These are phyloP conservation scores for Trichogramma pretiosum DNA, from an alignment of 1,140 invertebrate species.

Conservation along the genomic window DNA sequence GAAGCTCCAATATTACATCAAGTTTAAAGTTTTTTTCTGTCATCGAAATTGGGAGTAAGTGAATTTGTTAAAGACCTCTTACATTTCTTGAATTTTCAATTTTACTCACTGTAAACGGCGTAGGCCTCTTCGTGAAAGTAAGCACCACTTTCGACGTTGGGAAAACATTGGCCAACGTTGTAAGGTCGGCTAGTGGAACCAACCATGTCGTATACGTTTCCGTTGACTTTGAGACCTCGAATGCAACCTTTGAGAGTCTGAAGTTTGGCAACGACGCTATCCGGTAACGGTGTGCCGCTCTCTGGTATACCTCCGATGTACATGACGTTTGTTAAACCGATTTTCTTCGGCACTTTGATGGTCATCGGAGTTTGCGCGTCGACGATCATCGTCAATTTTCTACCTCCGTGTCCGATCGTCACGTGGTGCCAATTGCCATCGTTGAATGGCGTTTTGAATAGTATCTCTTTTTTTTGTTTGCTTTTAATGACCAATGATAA, in stretches of 20 bases:
- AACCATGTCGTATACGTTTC: constrained; percentile 64
- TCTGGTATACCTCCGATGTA: constrained; percentile 71
- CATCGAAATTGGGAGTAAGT: neutral
- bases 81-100: constrained; percentile 12
- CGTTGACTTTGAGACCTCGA: constrained; percentile 64
- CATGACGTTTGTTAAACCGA: constrained; percentile 60
- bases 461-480: constrained; percentile 54
- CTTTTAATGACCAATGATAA: constrained; percentile 60
- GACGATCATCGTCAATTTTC: constrained; percentile 58
- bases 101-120: constrained; percentile 70
- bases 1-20: constrained; percentile 36
- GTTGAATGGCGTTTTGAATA: constrained; percentile 55
- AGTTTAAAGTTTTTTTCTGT: constrained; percentile 17
- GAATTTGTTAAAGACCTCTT: too few relatives aligned
- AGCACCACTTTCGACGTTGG: constrained; percentile 72
- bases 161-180: constrained; percentile 79
- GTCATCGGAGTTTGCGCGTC: constrained; percentile 54
- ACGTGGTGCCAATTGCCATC: constrained; percentile 82
- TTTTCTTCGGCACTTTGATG: constrained; percentile 58
- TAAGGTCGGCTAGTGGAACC: constrained; percentile 56
- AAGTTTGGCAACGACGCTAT: constrained; percentile 53
- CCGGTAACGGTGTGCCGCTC: constrained; percentile 45
- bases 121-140: constrained; percentile 79
- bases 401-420: constrained; percentile 51
- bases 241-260: constrained; percentile 79